Evolutionary conservation across 2,797 vertebrate genomes (phyloP).

Genomic region (Tinamus major): DNA sequence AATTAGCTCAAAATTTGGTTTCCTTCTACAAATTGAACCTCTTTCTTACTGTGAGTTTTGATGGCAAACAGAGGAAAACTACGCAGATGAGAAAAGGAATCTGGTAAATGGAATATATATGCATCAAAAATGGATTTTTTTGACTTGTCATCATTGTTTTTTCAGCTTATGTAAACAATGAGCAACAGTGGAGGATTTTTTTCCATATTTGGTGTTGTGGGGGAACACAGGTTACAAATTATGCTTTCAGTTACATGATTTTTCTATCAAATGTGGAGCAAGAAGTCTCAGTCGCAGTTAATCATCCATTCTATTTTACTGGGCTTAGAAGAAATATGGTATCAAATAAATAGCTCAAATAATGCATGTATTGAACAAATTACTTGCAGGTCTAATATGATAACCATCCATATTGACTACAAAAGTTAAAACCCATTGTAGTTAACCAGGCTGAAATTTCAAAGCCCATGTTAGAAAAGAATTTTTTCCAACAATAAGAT

Average conservation of each 20-base stretch:
- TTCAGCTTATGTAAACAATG: constrained; percentile 36
- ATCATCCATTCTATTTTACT: neutral
- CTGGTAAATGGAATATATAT: neutral
- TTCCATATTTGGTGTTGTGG: constrained; percentile 42
- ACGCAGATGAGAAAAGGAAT: neutral
- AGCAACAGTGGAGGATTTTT: constrained; percentile 24
- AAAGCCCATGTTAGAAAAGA: neutral
- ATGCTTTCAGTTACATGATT: constrained; percentile 47
- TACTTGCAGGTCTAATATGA: neutral
- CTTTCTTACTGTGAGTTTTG: constrained; percentile 25
- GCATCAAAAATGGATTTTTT: neutral
- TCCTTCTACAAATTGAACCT: constrained; percentile 15
- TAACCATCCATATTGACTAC: neutral
- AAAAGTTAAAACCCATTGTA: neutral
- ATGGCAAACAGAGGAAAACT: neutral
- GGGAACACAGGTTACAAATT: constrained; percentile 34
- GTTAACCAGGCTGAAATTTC: neutral
- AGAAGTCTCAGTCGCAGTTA: neutral
- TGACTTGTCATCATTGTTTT: neutral
- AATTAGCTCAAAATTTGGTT: neutral
- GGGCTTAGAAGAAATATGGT: neutral
- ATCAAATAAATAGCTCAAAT: neutral
- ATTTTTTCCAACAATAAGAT: neutral
- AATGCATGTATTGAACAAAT: neutral
- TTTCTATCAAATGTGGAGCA: constrained; percentile 24